Evolutionary conservation across 2,113 vertebrate species (phyloP).

Genomic region (Tapirus terrestris): DNA sequence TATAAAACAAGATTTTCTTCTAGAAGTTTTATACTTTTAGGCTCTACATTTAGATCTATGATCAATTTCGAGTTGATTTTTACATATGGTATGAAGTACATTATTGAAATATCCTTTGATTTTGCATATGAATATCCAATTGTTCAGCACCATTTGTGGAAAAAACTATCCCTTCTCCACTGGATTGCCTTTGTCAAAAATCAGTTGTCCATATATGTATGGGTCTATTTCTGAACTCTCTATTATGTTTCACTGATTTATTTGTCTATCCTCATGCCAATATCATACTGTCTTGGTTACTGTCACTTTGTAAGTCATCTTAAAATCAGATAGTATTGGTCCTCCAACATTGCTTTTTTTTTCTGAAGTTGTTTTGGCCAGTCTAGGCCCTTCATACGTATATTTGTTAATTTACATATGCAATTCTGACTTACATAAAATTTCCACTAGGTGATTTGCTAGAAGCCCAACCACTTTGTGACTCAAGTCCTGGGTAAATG

Average conservation of each 20-base stretch:
- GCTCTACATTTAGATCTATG: neutral
- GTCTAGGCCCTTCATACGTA: neutral
- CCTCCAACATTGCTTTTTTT: neutral
- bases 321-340: neutral
- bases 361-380: neutral
- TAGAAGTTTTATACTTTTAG: neutral
- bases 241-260: neutral
- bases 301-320: neutral
- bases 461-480: neutral
- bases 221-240: neutral
- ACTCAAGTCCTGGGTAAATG: neutral
- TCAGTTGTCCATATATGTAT: neutral
- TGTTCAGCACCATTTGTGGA: neutral
- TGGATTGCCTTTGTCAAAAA: neutral
- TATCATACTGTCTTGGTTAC: neutral
- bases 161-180: neutral
- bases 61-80: neutral
- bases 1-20: neutral
- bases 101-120: neutral
- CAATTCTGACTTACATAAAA: conserved; percentile 16
- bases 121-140: neutral
- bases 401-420: neutral
- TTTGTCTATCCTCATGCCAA: neutral
- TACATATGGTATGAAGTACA: neutral
- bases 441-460: neutral